Evolutionary conservation across 2,888 invertebrate genomes (phyloP).

Genomic region (Azorinus chamasolen): DNA sequence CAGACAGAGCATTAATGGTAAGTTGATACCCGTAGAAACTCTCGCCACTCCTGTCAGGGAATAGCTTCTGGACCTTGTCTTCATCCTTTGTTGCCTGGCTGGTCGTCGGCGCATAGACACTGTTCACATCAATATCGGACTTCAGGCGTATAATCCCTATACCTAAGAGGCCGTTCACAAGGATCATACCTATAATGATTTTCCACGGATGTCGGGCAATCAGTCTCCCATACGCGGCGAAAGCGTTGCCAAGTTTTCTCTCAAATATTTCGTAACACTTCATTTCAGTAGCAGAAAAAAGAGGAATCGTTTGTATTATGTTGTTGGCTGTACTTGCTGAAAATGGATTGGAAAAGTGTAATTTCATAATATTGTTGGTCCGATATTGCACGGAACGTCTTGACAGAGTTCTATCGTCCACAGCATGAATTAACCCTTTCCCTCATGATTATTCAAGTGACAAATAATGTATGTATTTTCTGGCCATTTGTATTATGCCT

Average conservation of each 20-base stretch:
- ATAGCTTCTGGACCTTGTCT: constrained; percentile 41
- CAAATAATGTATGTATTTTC: no score
- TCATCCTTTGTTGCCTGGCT: constrained; percentile 72
- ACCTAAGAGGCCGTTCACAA: constrained; percentile 59
- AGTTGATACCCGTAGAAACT: constrained; percentile 52
- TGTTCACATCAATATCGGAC: constrained; percentile 67
- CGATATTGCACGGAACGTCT: no score
- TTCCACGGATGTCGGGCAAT: constrained; percentile 52
- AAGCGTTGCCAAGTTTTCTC: constrained; percentile 40
- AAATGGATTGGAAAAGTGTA: no score
- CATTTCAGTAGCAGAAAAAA: no score
- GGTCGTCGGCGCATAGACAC: constrained; percentile 74
- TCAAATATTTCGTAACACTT: constrained; percentile 37
- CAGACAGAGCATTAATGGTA: constrained; percentile 33
- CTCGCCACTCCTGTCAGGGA: constrained; percentile 60
- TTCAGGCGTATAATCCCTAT: constrained; percentile 66
- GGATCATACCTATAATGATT: constrained; percentile 30
- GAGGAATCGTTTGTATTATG: no score
- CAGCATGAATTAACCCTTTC: no score
- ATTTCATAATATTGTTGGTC: no score
- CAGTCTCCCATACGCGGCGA: constrained; percentile 46
- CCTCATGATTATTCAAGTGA: no score
- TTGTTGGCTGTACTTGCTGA: no score
- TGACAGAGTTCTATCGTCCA: no score
- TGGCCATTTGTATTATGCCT: no score